Evolutionary conservation across 2,888 invertebrate species (phyloP), one percentile per base, ranked within the genome.

Genomic region (Erynnis tages): DNA sequence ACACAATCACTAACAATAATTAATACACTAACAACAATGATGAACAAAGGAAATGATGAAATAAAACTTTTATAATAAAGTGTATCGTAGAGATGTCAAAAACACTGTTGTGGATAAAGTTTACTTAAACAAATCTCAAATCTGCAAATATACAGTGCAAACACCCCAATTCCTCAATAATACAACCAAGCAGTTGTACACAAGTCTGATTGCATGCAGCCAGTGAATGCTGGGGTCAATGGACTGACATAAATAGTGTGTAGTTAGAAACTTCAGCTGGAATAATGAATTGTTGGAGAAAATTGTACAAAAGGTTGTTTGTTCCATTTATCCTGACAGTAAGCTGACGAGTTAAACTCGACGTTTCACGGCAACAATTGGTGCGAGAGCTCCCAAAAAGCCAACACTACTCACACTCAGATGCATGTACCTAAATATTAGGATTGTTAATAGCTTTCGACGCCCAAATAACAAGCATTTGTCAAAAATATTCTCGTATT

Each of bases 181-280:
- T 19, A 7, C 21, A 14, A 13, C 5, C n/a, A n/a, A n/a, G 21
- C 32, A 13, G 38, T 23, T 8, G 8, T 38, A 13, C 8, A 10
- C 21, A 11, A 40, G 23, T 40, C 40, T 40, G 40, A 40, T 40
- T 40, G 6, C 25, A 27, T n/a, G 25, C 11, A 40, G 4, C 13
- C 23, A 23, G 25, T 14, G 25, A n/a, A 40, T 16, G 23, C n/a
- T 13, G 8, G 25, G 23, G 40, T 40, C 40, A 27, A 40, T 40
- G 40, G 25, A 44, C 44, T 11, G 13, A 30, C n/a, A 21, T 19
- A 25, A 27, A 21, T 21, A 38, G n/a, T 13, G 13, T n/a, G 14
- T 14, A 23, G 11, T 25, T 10, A 19, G 11, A 40, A 27, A 40
- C 6, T 13, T 23, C n/a, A 6, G 23, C 21, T n/a, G 3, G 2